Evolutionary conservation across 1,140 invertebrate species (phyloP), one percentile per base, ranked within the genome.

Genomic region (Himalopsyche phryganea): DNA sequence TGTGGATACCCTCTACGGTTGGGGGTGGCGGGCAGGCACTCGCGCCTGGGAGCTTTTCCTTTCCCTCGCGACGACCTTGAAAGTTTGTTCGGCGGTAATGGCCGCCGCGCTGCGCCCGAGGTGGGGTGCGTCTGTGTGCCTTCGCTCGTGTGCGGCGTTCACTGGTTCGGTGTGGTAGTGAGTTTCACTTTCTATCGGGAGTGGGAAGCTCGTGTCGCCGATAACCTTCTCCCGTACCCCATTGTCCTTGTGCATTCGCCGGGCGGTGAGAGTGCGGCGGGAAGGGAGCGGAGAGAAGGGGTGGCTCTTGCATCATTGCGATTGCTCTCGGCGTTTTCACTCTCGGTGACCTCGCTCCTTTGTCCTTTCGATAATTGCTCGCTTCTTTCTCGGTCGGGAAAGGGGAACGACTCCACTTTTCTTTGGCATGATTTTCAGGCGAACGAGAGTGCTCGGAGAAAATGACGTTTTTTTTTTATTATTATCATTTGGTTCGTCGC

Each of bases 211-310:
- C 40, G 56, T 46, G 49, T 36, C n/a, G 14, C 13, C 44, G 50
- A 44, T 15, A 33, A 15, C 49, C 41, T 45, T 36, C 40, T 36
- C 19, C 46, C 32, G n/a, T 38, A 18, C 40, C 23, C 36, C 28
- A 18, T 13, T 18, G 51, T 41, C 38, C 3, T 46, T 46, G 44
- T 54, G 51, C 51, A 54, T 41, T 41, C 20, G 28, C 14, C 69
- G 70, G 45, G 56, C 59, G 38, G 33, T 56, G 50, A 60, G 71
- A 73, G 73, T 71, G 71, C 72, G 74, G 71, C 72, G 71, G 66
- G 67, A 42, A n/a, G 69, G 71, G 69, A 58, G 67, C 66, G 61
- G 65, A 32, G 58, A 23, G 47, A 23, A 60, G 50, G 60, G 57
- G 66, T 62, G 66, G 67, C 65, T 65, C 68, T 65, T 67, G 66